phyloP scores from a whole-genome alignment of 1,140 invertebrate genomes.

The Brachionus manjavacas region DNA sequence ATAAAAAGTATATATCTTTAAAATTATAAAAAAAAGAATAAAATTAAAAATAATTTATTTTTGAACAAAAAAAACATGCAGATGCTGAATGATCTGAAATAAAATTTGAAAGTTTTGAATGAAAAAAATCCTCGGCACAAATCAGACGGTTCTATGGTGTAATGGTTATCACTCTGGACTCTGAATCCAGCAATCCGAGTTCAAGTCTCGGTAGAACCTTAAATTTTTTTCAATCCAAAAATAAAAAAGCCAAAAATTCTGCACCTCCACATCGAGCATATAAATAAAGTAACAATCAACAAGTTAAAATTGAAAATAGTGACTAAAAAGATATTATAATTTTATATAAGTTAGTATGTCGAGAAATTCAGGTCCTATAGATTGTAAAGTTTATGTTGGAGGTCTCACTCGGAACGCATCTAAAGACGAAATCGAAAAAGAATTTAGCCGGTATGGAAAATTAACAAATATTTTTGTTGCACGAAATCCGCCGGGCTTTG shows the following conservation, averaged over 20 bases:
- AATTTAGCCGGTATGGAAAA: constrained; percentile 87
- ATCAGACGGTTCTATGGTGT: constrained; percentile 23
- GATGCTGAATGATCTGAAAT: neutral
- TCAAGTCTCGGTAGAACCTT: constrained; percentile 26
- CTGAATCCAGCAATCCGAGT: constrained; percentile 35
- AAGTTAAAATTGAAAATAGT: neutral
- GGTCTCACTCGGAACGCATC: constrained; percentile 65
- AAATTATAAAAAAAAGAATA: neutral
- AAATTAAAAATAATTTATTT: too few relatives aligned
- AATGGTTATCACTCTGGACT: constrained; percentile 33
- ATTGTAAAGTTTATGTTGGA: constrained; percentile 93
- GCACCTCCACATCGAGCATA: neutral
- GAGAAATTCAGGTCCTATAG: constrained; percentile 51
- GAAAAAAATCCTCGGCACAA: neutral
- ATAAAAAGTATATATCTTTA: too few relatives aligned
- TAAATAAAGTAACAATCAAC: neutral
- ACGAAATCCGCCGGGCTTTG: constrained; percentile 74
- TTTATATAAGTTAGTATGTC: constrained; percentile 19
- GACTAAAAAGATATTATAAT: neutral
- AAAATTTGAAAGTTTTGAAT: neutral
- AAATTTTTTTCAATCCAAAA: neutral
- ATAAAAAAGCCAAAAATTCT: neutral
- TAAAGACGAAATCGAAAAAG: constrained; percentile 63
- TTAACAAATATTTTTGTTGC: constrained; percentile 90
- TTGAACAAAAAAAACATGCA: too few relatives aligned